Percentiles rank a stretch among this genome's conserved stretches.
phyloP scores from a whole-genome alignment of 1,140 invertebrate genomes.

The Calliopsis andreniformis region DNA sequence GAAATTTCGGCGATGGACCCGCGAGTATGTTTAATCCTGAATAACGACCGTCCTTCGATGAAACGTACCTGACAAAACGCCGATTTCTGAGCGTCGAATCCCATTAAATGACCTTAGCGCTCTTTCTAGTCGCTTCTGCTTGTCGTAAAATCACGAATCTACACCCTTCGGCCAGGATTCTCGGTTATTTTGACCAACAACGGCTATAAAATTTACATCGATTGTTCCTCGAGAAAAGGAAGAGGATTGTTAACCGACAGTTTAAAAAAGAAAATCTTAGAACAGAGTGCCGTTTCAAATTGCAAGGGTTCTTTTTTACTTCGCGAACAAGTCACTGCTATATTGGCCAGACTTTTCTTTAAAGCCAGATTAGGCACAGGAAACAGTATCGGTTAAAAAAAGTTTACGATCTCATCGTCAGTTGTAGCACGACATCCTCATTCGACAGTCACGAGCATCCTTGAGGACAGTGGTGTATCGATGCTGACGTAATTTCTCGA shows the following conservation, averaged over 20 bases:
- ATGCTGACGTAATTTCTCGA: constrained; percentile 7
- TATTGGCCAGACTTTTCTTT: too few relatives aligned
- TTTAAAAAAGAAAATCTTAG: neutral
- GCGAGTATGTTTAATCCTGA: constrained; percentile 59
- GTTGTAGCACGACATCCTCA: too few relatives aligned
- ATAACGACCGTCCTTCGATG: constrained; percentile 58
- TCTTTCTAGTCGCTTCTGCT: constrained; percentile 18
- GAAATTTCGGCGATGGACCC: constrained; percentile 28
- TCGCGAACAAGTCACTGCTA: too few relatives aligned
- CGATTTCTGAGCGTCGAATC: constrained; percentile 3
- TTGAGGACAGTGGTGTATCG: neutral
- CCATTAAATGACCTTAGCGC: constrained; percentile 9
- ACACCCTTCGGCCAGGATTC: neutral
- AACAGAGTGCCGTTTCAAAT: neutral
- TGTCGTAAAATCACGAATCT: constrained; percentile 14
- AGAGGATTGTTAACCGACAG: neutral
- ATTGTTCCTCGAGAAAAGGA: neutral
- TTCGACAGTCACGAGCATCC: neutral
- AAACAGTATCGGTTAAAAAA: neutral
- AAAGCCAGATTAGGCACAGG: too few relatives aligned
- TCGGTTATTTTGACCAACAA: neutral
- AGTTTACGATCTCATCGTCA: too few relatives aligned
- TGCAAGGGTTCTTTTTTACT: neutral
- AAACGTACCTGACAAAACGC: constrained; percentile 14
- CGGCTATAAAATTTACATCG: neutral